Conservation (phyloP, 2,888 invertebrate species). For the Stenoptilia bipunctidactyla region DNA sequence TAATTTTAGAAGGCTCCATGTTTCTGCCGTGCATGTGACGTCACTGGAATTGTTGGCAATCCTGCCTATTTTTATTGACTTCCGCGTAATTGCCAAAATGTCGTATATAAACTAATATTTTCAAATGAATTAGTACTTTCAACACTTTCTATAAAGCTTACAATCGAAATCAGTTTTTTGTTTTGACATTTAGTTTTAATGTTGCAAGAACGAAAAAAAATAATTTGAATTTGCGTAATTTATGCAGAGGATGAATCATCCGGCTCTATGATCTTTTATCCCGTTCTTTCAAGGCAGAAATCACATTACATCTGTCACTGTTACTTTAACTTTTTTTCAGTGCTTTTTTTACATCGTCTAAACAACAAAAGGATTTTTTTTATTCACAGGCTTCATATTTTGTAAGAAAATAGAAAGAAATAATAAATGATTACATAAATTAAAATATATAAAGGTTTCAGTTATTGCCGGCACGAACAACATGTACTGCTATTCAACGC, state of each 20-base stretch:
- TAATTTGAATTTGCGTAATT: slow-evolving; percentile 6
- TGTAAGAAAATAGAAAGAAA: too few species aligned
- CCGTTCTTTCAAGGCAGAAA: too few species aligned
- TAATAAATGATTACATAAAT: too few species aligned
- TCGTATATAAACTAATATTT: slow-evolving; percentile 29
- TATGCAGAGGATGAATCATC: slow-evolving; percentile 18
- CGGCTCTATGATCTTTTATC: slow-evolving; percentile 11
- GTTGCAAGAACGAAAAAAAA: slow-evolving; percentile 31
- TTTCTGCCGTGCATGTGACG: slow-evolving; percentile 58
- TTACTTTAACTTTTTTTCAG: too few species aligned
- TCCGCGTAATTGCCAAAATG: slow-evolving; percentile 50
- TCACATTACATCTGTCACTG: too few species aligned
- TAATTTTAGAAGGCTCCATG: slow-evolving; percentile 66
- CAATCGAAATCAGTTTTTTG: slow-evolving; percentile 23
- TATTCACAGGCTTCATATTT: too few species aligned
- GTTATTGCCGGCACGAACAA: too few species aligned
- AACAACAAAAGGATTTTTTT: too few species aligned
- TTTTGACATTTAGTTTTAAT: slow-evolving; percentile 24
- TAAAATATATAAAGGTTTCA: too few species aligned
- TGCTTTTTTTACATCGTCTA: too few species aligned
- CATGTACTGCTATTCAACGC: too few species aligned
- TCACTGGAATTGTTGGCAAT: slow-evolving; percentile 68
- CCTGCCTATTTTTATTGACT: slow-evolving; percentile 57
- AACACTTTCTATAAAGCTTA: slow-evolving; percentile 28
- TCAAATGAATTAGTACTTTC: slow-evolving; percentile 36